phyloP scores from a whole-genome alignment of 2,888 invertebrate species.

The Didymodactylos carnosus region DNA sequence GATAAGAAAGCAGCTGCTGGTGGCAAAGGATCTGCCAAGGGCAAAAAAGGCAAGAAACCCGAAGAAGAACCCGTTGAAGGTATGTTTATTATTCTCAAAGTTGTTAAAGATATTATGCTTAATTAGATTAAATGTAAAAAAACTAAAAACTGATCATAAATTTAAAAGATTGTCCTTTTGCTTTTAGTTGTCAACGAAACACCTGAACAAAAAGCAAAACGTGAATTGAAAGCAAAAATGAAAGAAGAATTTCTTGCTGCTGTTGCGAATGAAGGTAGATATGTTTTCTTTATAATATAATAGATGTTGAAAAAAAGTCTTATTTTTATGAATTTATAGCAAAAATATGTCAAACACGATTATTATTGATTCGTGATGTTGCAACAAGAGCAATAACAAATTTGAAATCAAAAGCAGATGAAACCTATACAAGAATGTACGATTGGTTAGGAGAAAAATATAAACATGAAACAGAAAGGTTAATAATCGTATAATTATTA shows the following conservation, averaged over 20 bases:
- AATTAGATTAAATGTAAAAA: background rate
- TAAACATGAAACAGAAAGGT: constrained; percentile 32
- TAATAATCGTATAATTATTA: constrained; percentile 19
- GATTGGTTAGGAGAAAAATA: constrained; percentile 33
- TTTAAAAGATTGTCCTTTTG: background rate
- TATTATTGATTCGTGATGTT: constrained; percentile 25
- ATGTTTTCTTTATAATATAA: background rate
- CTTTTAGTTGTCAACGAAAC: constrained; percentile 20
- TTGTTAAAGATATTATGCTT: background rate
- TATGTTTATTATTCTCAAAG: background rate
- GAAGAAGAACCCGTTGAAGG: constrained; percentile 18
- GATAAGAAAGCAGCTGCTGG: background rate
- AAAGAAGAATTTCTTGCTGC: constrained; percentile 29
- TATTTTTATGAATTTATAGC: constrained; percentile 8
- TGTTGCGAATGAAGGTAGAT: constrained; percentile 29
- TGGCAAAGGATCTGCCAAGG: constrained; percentile 21
- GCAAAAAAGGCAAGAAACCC: constrained; percentile 19
- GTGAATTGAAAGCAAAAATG: constrained; percentile 23
- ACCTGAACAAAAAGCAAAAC: constrained; percentile 28
- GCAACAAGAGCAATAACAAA: constrained; percentile 24
- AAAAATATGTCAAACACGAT: constrained; percentile 18
- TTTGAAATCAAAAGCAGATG: constrained; percentile 26
- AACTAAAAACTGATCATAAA: background rate
- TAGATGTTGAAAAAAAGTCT: background rate
- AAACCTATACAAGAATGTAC: constrained; percentile 29